phyloP scores from a whole-genome alignment of 2,888 invertebrate species.

The Hipparchia semele region DNA sequence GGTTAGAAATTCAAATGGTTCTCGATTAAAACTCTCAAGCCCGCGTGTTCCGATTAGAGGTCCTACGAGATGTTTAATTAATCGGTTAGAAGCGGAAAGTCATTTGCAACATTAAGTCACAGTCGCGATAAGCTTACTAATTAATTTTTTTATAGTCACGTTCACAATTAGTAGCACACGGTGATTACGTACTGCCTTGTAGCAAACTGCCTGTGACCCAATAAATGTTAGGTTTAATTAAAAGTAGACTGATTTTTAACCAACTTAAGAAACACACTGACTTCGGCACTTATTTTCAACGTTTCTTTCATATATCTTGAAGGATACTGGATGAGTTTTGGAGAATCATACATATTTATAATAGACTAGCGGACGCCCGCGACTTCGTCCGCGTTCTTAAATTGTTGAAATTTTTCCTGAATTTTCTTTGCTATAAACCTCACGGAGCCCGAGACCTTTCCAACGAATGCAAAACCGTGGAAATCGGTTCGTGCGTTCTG shows the following conservation, averaged over 20 bases:
- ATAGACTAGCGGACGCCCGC: too few relatives aligned
- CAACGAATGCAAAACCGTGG: too few relatives aligned
- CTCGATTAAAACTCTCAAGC: neutral
- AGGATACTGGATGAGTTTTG: too few relatives aligned
- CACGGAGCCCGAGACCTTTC: too few relatives aligned
- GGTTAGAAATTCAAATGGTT: neutral
- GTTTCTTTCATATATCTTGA: neutral
- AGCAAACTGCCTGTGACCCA: slow-evolving; percentile 64
- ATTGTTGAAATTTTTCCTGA: too few relatives aligned
- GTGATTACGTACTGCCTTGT: slow-evolving; percentile 54
- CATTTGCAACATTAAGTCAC: slow-evolving; percentile 67
- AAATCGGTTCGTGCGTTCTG: too few relatives aligned
- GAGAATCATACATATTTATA: too few relatives aligned
- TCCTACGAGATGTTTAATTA: slow-evolving; percentile 53
- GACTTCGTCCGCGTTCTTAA: too few relatives aligned
- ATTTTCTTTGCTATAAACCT: too few relatives aligned
- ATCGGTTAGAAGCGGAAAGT: slow-evolving; percentile 45
- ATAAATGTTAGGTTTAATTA: slow-evolving; percentile 57
- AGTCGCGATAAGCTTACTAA: slow-evolving; percentile 64
- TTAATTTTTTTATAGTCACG: slow-evolving; percentile 70
- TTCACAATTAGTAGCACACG: slow-evolving; percentile 69
- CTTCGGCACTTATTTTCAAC: neutral
- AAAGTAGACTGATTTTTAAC: slow-evolving; percentile 10
- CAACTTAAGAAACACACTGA: neutral
- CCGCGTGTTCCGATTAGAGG: slow-evolving; percentile 33